These are phyloP conservation scores for Drosophila hamatofila DNA, from an alignment of 2,888 invertebrate genomes.

Conservation along the genomic window DNA sequence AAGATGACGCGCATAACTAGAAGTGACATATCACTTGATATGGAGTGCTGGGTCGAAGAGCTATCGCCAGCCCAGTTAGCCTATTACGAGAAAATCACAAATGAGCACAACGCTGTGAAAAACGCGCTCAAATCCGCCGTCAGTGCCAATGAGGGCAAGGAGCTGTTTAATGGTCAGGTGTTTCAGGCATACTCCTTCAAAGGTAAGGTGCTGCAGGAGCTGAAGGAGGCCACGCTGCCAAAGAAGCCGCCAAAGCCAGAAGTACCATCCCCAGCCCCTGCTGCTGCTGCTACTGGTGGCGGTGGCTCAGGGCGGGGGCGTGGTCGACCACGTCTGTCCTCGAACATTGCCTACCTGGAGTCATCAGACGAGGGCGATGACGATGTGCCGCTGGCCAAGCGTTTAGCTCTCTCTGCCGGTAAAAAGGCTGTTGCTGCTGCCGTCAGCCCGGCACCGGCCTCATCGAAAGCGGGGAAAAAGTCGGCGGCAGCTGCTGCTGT, in stretches of 20 bases:
- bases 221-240: constrained; percentile 82
- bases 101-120: constrained; percentile 89
- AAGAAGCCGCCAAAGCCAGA: constrained; percentile 80
- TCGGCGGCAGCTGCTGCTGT: constrained; percentile 25
- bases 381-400: constrained; percentile 86
- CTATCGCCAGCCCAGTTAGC: constrained; percentile 89
- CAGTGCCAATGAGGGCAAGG: constrained; percentile 87
- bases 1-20: constrained; percentile 81
- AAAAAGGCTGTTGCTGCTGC: constrained; percentile 58
- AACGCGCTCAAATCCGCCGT: constrained; percentile 86
- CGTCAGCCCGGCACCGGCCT: constrained; percentile 2
- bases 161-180: constrained; percentile 89
- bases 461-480: constrained; percentile 52
- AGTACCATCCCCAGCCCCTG: constrained; percentile 46
- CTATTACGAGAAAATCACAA: constrained; percentile 88
- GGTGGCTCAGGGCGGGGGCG: constrained; percentile 66
- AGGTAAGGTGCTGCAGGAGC: constrained; percentile 85
- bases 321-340: constrained; percentile 65
- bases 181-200: constrained; percentile 89
- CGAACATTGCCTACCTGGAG: constrained; percentile 82
- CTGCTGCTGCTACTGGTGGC: constrained; percentile 29
- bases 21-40: constrained; percentile 86
- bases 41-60: constrained; percentile 91
- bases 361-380: constrained; percentile 85
- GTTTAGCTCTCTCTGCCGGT: constrained; percentile 79